phyloP scores from a whole-genome alignment of 2,113 vertebrate genomes.

The Corydoras sp. region DNA sequence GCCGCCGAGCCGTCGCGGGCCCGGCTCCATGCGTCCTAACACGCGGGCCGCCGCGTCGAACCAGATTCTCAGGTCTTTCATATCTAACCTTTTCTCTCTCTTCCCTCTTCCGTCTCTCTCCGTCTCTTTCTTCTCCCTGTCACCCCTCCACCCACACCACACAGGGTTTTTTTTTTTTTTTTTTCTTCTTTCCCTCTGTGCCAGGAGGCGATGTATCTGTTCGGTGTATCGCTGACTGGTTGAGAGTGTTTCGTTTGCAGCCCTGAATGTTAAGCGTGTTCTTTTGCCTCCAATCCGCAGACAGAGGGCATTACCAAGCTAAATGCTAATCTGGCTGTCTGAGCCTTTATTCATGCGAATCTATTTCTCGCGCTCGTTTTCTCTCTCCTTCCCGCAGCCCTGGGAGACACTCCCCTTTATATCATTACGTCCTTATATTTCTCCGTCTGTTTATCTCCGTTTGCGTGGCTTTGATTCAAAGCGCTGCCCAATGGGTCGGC shows the following conservation, averaged over 20 bases:
- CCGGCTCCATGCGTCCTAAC: constrained; percentile 6
- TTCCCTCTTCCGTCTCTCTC: constrained; percentile 6
- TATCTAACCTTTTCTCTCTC: constrained; percentile 13
- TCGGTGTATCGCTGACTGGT: constrained; percentile 57
- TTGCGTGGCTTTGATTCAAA: background rate
- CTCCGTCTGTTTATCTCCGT: background rate
- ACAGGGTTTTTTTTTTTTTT: background rate
- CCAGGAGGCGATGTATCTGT: constrained; percentile 57
- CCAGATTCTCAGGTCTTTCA: constrained; percentile 24
- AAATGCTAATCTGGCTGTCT: constrained; percentile 53
- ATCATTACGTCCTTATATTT: constrained; percentile 7
- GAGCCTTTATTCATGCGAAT: constrained; percentile 27
- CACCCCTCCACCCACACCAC: background rate
- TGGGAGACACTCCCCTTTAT: background rate
- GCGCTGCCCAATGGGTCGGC: too few relatives aligned
- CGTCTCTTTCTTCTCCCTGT: constrained; percentile 1
- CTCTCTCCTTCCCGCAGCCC: constrained; percentile 20
- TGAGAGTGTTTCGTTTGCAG: constrained; percentile 49
- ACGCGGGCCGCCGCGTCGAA: constrained; percentile 8
- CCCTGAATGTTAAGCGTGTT: constrained; percentile 69
- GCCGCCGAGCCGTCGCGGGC: background rate
- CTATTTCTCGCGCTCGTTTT: constrained; percentile 32
- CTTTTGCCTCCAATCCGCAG: constrained; percentile 51
- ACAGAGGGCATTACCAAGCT: constrained; percentile 50
- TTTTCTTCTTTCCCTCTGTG: constrained; percentile 42